Evolutionary conservation across 2,888 invertebrate genomes (phyloP).

Genomic region (Omphaloscelis lunosa): DNA sequence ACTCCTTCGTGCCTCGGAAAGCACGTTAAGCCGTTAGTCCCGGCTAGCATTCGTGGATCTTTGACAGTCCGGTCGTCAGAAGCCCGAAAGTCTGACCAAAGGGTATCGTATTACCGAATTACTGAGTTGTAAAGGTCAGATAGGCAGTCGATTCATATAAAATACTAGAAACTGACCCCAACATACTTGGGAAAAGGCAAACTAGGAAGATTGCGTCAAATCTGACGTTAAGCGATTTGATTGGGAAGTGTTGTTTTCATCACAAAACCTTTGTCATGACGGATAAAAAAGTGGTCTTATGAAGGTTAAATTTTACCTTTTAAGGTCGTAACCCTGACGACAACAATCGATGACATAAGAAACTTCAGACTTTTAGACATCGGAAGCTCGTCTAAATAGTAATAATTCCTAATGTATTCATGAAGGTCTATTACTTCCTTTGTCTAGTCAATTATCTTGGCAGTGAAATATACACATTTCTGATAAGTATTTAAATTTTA

Average conservation of each 20-base stretch:
- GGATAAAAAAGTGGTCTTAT: not conserved
- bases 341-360: not conserved
- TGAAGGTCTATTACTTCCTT: not conserved
- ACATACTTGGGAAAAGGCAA: too few species aligned
- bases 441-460: not conserved
- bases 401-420: too few species aligned
- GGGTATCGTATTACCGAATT: too few species aligned
- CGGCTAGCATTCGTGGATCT: too few species aligned
- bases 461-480: not conserved
- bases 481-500: not conserved
- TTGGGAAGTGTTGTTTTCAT: not conserved
- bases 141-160: too few species aligned
- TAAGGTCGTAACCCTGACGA: not conserved
- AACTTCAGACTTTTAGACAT: not conserved
- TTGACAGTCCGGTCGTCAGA: too few species aligned
- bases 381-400: not conserved
- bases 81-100: too few species aligned
- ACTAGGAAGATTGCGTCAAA: not conserved
- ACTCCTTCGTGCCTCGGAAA: too few species aligned
- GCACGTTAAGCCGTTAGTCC: too few species aligned
- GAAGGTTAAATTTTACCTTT: not conserved
- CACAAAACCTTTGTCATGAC: not conserved
- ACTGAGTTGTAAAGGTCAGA: too few species aligned
- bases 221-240: not conserved
- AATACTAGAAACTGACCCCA: too few species aligned